Percentiles rank a stretch among this genome's conserved stretches.
Evolutionary conservation across 2,888 invertebrate species (phyloP).

Genomic region (Megaustenia siamemsis): DNA sequence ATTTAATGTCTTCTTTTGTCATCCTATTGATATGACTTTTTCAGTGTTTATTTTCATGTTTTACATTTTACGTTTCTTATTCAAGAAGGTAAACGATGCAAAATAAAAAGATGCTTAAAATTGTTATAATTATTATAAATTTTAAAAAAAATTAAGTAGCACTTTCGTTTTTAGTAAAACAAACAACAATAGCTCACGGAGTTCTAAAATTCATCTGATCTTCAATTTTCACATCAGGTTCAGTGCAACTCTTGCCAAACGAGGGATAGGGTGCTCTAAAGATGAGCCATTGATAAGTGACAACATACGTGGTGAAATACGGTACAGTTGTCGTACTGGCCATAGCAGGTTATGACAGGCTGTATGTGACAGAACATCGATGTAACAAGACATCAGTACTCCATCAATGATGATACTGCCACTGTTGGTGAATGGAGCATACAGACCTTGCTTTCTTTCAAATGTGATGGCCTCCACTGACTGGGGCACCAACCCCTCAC

Average conservation of each 20-base stretch:
- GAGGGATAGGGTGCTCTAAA: constrained; percentile 26
- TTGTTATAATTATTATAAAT: no score
- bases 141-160: no score
- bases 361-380: constrained; percentile 24
- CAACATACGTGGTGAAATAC: constrained; percentile 24
- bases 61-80: no score
- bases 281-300: constrained; percentile 34
- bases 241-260: constrained; percentile 36
- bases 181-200: no score
- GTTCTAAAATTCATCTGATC: not conserved
- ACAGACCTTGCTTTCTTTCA: constrained; percentile 45
- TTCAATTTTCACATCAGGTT: constrained; percentile 33
- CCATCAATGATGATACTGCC: constrained; percentile 46
- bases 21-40: no score
- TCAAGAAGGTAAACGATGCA: no score
- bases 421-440: constrained; percentile 48
- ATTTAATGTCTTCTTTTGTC: no score
- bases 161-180: no score
- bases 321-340: constrained; percentile 45
- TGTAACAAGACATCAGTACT: constrained; percentile 46
- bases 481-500: not conserved
- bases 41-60: no score
- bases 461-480: constrained; percentile 25
- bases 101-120: no score
- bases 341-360: constrained; percentile 37